Conservation (phyloP, 2,888 invertebrate genomes). For the Coecobrya sp. region DNA sequence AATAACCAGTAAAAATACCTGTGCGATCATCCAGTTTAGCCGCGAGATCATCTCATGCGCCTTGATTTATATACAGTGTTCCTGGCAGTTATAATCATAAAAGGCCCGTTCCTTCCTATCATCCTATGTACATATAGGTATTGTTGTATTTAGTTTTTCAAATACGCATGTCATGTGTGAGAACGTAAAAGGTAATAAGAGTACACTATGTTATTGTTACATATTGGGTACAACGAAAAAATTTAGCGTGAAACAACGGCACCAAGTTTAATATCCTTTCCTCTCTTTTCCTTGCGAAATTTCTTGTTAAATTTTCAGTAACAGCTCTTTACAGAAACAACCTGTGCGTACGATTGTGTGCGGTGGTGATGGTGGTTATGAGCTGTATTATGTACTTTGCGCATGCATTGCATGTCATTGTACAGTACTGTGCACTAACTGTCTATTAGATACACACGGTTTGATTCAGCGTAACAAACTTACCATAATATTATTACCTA, state of each 20-base stretch:
- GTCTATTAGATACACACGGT: constrained; percentile 52
- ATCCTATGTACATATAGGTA: not conserved
- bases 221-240: not conserved
- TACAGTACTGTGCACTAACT: constrained; percentile 31
- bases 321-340: constrained; percentile 26
- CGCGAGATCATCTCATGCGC: not conserved
- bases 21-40: not conserved
- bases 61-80: not conserved
- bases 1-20: not conserved
- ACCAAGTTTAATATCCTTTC: constrained; percentile 18
- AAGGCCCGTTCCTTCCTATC: not conserved
- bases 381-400: not conserved
- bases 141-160: too few species aligned
- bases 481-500: constrained; percentile 32
- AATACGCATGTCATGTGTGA: constrained; percentile 19
- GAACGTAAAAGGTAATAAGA: not conserved
- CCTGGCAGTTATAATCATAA: constrained; percentile 18
- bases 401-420: not conserved
- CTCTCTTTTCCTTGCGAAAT: not conserved
- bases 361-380: not conserved
- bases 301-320: constrained; percentile 17
- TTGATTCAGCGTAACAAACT: constrained; percentile 50
- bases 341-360: not conserved
- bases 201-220: not conserved
- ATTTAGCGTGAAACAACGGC: constrained; percentile 38